Evolutionary conservation across 1,140 invertebrate genomes (phyloP), one percentile per base, ranked within the genome.

Genomic region (Drosophila teissieri): DNA sequence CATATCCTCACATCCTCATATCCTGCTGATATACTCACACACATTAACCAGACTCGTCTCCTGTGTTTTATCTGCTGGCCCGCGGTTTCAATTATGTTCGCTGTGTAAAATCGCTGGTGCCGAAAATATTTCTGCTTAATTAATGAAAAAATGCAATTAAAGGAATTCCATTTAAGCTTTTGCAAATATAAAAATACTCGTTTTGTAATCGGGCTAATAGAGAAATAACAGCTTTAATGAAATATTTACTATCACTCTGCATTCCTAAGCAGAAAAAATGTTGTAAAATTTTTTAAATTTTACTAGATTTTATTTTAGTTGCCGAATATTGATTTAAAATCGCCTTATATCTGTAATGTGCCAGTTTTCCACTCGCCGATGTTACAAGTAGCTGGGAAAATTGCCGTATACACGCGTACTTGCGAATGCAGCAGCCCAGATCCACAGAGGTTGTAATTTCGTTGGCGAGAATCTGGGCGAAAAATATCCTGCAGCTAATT

Each of bases 401-500:
- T 80, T 68, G 58, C 44, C 69, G 73, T 74, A 68, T 24, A 36
- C 73, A 74, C 52, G 15, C 12, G 4, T 14, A 64, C 44, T 31
- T 40, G 45, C 51, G 19, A 39, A 17, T 24, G 48, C 31, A 49
- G 24, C 14, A 61, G 39, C 53, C 31, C 34, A 24, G 56, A 51
- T 74, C 74, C 19, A 60, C 34, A 31, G 17, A 64, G 73, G 68
- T 58, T 78, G 78, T 80, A 84, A 84, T 84, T 74, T 78, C 58
- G 68, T 42, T 63, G 54, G 56, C 27, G 65, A 77, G 73, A 76
- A 79, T 73, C 69, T 67, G 51, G 54, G 61, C 49, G 55, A 72
- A 81, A 80, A 86, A 86, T 86, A 86, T 85, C 82, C 82, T 85
- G 82, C 69, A 86, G 82, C 82, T 85, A 81, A 86, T 86, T 86